Evolutionary conservation across 2,113 vertebrate species (phyloP).

Genomic region (Sitta europaea): DNA sequence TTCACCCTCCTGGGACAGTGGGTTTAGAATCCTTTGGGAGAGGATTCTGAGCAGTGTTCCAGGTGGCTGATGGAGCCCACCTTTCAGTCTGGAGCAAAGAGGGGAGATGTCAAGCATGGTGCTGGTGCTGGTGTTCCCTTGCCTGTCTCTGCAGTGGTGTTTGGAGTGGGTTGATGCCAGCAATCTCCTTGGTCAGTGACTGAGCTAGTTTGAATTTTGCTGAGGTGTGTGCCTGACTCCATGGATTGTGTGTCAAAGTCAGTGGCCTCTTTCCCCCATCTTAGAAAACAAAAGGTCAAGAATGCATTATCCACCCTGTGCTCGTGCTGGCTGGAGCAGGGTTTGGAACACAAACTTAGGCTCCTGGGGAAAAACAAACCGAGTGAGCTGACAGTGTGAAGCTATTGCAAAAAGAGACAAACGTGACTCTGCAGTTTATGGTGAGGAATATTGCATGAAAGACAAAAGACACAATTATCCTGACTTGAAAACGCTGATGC

Average conservation of each 20-base stretch:
- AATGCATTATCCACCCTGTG: background rate
- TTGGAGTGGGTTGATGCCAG: background rate
- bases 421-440: background rate
- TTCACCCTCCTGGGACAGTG: background rate
- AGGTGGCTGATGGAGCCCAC: background rate
- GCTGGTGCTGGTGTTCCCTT: background rate
- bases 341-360: background rate
- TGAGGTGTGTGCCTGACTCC: accelerated
- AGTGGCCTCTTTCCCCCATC: background rate
- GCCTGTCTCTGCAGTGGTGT: background rate
- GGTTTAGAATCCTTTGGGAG: background rate
- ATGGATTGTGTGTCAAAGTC: background rate
- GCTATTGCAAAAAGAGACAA: background rate
- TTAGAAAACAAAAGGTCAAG: background rate
- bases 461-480: background rate
- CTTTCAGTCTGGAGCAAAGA: background rate
- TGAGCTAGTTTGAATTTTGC: background rate
- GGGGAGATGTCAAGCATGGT: background rate
- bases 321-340: background rate
- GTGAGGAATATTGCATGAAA: background rate
- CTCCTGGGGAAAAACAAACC: background rate
- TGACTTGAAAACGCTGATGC: background rate
- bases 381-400: background rate
- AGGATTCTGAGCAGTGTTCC: background rate
- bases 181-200: background rate